Conservation (phyloP, 37 sponge, comb jelly and placozoan species). For the Geodia barretti region DNA sequence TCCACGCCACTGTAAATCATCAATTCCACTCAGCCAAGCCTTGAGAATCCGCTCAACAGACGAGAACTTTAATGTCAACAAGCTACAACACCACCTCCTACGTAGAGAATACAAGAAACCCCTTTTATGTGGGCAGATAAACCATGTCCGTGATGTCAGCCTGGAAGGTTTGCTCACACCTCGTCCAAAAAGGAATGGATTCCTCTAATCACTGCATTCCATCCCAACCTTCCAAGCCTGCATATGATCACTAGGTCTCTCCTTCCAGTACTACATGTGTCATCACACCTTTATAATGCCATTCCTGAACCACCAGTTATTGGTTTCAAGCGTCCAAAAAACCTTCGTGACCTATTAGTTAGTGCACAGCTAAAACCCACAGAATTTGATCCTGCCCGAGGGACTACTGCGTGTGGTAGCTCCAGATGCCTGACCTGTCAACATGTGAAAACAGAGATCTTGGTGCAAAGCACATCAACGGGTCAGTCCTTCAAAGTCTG, state of each 20-base stretch:
- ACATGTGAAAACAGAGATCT: not conserved
- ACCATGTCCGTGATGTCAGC: not conserved
- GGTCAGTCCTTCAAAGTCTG: not conserved
- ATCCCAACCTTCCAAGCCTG: not conserved
- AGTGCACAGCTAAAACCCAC: not conserved
- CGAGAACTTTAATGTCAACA: not conserved
- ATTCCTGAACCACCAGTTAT: not conserved
- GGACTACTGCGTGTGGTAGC: not conserved
- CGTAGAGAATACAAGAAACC: not conserved
- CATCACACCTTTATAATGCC: not conserved
- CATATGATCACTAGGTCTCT: not conserved
- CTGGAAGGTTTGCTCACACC: not conserved
- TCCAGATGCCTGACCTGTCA: not conserved
- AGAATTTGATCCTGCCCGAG: not conserved
- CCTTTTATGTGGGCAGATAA: not conserved
- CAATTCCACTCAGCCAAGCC: conserved; percentile 9
- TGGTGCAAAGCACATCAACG: not conserved
- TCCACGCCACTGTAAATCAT: conserved; percentile 2
- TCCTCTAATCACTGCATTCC: not conserved
- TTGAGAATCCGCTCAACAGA: not conserved
- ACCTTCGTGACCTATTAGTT: conserved; percentile 5
- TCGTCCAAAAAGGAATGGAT: not conserved
- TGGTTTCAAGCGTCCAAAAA: conserved; percentile 1
- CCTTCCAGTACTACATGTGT: too few relatives aligned
- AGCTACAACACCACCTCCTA: not conserved